A percentile compares a stretch with the other conserved stretches of the same genome.
Evolutionary conservation across 2,888 invertebrate species (phyloP).

Genomic region (Oscheius sp.): DNA sequence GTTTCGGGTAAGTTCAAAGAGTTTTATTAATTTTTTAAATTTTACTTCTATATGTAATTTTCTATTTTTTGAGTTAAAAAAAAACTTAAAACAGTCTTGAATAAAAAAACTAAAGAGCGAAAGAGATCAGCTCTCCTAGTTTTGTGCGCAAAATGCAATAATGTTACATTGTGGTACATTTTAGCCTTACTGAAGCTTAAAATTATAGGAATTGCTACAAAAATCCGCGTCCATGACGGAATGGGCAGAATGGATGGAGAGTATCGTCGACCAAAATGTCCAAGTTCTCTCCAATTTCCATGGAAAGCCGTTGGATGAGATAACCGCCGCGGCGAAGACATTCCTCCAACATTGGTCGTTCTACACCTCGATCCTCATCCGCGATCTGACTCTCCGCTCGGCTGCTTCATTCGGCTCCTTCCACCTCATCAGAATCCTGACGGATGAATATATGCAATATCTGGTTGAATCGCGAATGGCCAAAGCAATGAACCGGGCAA

Average conservation of each 20-base stretch:
- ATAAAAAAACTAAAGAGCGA: too few relatives aligned
- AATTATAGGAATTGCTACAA: constrained; percentile 79
- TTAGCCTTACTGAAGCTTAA: too few relatives aligned
- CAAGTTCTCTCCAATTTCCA: constrained; percentile 86
- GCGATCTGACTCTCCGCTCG: constrained; percentile 92
- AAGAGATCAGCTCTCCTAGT: too few relatives aligned
- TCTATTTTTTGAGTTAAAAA: neutral
- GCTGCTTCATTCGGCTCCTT: constrained; percentile 99
- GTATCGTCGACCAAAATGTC: constrained; percentile 81
- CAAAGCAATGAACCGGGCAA: constrained; percentile 35
- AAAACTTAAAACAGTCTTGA: too few relatives aligned
- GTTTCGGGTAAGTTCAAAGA: constrained; percentile 44
- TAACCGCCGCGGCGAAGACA: constrained; percentile 85
- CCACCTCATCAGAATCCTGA: constrained; percentile 93
- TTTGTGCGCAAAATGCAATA: too few relatives aligned
- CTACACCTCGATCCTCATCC: constrained; percentile 96
- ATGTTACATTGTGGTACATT: too few relatives aligned
- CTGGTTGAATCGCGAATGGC: constrained; percentile 80
- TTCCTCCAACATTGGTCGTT: constrained; percentile 98
- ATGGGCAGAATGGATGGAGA: constrained; percentile 97
- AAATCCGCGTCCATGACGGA: constrained; percentile 89
- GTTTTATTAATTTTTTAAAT: neutral
- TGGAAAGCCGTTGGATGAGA: constrained; percentile 75
- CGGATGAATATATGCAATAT: constrained; percentile 99
- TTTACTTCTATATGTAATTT: too few relatives aligned